Base-by-base conservation (phyloP, 2,797 vertebrate genomes). In the Poecilia picta region DNA sequence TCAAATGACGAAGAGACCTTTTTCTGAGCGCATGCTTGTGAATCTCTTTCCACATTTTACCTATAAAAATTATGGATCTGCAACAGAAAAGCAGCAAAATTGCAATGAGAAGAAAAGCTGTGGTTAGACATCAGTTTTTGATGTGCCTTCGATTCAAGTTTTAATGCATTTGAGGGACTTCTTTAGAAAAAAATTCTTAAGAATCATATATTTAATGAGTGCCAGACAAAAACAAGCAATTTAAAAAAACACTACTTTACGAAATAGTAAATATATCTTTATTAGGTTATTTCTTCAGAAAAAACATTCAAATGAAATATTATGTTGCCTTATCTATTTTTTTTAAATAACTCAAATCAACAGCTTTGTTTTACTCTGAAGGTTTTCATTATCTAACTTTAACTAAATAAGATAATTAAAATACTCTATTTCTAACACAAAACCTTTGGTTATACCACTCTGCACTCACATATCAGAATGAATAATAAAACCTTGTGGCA, bases 1-100 rank as follows among this genome's bases (percentile, higher is more conserved):
- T 83, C 49, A 73, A 80, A 71, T 79, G 57, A 84, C 84, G 28
- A 85, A 57, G 39, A 6, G 20, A 82, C 68, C 45, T 33, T 64
- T 23, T 31, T 76, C 7, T 57, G 39, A 59, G 23, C 4, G 5
- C 7, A 45, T 0, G 13, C 16, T 71, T 49, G 8, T 59, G 41
- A 76, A 68, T 76, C 33, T 51, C 16, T 41, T 15, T 39, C 31
- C 36, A 8, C 39, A 46, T 41, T 15, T 71, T 0, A 28, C 12
- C 43, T 7, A 15, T 25, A 55, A 41, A 43, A n/a, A 51, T 23
- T 33, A 51, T n/a, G 15, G 28, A 55, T n/a, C 15, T 28, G 49
- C 36, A 74, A 16, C 6, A 55, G 8, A 51, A 74, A 39, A n/a
- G 4, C 73, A 57, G 23, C 2, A 36, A 41, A 57, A 57, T n/a